Evolutionary conservation across 2,888 invertebrate genomes (phyloP), one percentile per base, ranked within the genome.

Genomic region (Cheilosia vulpina): DNA sequence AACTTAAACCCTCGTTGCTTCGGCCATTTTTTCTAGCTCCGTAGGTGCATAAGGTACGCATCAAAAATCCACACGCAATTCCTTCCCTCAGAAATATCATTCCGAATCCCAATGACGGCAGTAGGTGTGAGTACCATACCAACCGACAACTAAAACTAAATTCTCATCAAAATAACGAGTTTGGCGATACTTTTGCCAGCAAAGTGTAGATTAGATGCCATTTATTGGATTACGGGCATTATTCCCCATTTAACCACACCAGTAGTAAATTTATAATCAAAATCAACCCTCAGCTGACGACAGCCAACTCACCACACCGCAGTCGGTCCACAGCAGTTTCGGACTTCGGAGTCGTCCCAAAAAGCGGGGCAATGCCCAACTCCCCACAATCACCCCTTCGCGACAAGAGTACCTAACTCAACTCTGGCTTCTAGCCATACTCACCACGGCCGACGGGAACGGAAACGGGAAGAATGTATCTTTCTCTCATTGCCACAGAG

Each of bases 171-270:
- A 71, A 58, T 69, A 65, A 63, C 52, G 55, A 75, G 75, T 84
- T 71, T 47, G 52, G 15, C 50, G 63, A 76, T 76, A 71, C 62
- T 81, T 62, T 81, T 62, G 38, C 43, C 38, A 63, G 71, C 24
- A 62, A 69, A 66, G 72, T 72, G 71, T 57, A 77, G 85, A 85
- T 85, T 85, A 38, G 38, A 38, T 38, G 81, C 41, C 76, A 72
- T 81, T 85, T 85, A 81, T 85, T 81, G 77, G 76, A 85, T 85
- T 85, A 85, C 38, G 85, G 71, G 63, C 62, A 72, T 85, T 77
- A 81, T 81, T 81, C 52, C 65, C 47, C 75, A 85, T 81, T 85
- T 80, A 81, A 85, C 71, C 72, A 85, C 76, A 80, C 58, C 62
- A 27, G 43, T 24, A 78, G 77, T 78, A 73, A 83, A 73, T n/a